These are phyloP conservation scores for Paralinhomoeus sp. DNA, from an alignment of 2,888 invertebrate genomes.

Conservation along the genomic window DNA sequence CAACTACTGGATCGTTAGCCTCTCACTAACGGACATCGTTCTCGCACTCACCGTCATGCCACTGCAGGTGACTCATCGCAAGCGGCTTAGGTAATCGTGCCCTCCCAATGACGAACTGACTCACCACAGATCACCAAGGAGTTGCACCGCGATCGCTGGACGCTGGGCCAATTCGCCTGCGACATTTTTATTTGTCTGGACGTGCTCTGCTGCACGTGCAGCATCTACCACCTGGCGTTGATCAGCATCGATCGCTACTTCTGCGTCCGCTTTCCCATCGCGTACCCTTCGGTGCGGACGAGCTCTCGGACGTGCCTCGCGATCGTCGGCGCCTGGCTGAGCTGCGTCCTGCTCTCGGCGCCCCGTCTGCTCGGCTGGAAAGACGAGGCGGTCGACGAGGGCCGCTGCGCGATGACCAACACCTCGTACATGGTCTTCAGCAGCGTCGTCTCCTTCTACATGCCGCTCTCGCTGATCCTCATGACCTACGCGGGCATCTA, in stretches of 20 bases:
- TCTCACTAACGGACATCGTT: conserved; percentile 5
- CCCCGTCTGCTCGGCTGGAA: conserved; percentile 2
- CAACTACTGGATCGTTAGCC: conserved; percentile 6
- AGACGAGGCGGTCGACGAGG: neutral
- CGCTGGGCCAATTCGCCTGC: conserved; percentile 2
- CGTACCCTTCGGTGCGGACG: conserved; percentile 2
- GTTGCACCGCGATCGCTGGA: conserved; percentile 2
- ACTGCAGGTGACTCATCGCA: neutral
- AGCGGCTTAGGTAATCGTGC: too few species aligned
- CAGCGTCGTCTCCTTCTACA: conserved; percentile 3
- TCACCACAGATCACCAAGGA: too few species aligned
- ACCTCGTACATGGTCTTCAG: conserved; percentile 3
- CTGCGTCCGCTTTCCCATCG: conserved; percentile 5
- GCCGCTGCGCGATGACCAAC: conserved; percentile 3
- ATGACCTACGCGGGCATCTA: conserved; percentile 4
- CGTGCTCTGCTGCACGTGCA: conserved; percentile 7
- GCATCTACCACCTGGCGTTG: conserved; percentile 5
- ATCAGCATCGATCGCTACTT: conserved; percentile 5
- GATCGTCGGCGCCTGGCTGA: conserved; percentile 3
- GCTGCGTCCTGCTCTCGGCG: conserved; percentile 3
- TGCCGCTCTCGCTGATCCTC: conserved; percentile 2
- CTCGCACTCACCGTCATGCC: conserved; percentile 5
- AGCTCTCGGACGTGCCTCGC: conserved; percentile 1
- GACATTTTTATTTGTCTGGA: conserved; percentile 5
- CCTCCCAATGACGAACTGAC: too few species aligned